Conservation (phyloP, 2,888 invertebrate genomes). For the Zygogramma bicolorata region DNA sequence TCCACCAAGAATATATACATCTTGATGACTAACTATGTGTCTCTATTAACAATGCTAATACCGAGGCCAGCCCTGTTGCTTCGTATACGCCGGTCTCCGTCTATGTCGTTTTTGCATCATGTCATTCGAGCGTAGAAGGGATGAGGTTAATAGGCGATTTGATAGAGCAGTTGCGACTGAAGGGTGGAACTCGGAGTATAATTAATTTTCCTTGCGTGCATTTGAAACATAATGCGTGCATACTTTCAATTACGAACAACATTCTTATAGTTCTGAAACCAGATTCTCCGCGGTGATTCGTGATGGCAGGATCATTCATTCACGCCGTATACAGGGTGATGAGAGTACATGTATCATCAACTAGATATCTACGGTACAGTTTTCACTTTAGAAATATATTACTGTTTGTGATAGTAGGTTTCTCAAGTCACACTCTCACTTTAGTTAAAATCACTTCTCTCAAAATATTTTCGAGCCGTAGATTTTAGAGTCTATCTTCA, state of each 20-base stretch:
- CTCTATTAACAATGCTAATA: too few species aligned
- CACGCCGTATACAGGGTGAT: too few species aligned
- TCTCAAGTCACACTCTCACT: too few species aligned
- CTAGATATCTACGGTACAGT: too few species aligned
- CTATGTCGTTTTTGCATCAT: constrained; percentile 24
- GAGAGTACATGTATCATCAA: too few species aligned
- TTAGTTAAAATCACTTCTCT: too few species aligned
- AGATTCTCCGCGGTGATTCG: not conserved
- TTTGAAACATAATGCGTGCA: constrained; percentile 30
- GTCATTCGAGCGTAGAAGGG: constrained; percentile 20
- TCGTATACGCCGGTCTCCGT: constrained; percentile 6
- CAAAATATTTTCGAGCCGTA: too few species aligned
- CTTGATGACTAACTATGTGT: too few species aligned
- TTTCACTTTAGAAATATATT: too few species aligned
- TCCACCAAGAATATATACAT: too few species aligned
- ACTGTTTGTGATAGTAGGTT: too few species aligned
- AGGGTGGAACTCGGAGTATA: constrained; percentile 23
- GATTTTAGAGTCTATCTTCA: too few species aligned
- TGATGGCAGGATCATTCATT: not conserved
- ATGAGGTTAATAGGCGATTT: constrained; percentile 38
- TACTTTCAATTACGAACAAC: constrained; percentile 30
- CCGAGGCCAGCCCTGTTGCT: not conserved
- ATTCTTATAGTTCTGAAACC: constrained; percentile 2
- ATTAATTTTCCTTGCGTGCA: constrained; percentile 37
- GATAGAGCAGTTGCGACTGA: constrained; percentile 13